Conservation (phyloP, 1,140 invertebrate genomes). For the Notospermus geniculatus region DNA sequence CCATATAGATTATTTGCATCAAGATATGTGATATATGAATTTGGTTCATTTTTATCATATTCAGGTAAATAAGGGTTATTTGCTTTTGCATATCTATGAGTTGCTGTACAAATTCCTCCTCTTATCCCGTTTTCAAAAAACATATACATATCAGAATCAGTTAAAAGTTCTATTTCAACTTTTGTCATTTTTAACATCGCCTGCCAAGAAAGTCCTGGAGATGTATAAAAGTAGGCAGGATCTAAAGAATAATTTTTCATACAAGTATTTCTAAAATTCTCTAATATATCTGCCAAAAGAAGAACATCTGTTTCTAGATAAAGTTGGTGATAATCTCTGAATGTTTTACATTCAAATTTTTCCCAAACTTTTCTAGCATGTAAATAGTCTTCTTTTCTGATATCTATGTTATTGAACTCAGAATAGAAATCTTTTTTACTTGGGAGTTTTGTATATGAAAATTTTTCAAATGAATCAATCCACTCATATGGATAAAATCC, state of each 20-base stretch:
- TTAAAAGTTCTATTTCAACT: constrained; percentile 29
- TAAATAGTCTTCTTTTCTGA: background rate
- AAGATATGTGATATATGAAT: constrained; percentile 31
- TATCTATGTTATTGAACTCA: background rate
- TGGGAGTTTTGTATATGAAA: no score
- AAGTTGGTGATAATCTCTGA: background rate
- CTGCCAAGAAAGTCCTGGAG: constrained; percentile 36
- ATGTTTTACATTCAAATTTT: background rate
- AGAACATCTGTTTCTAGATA: constrained; percentile 23
- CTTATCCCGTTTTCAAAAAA: constrained; percentile 39
- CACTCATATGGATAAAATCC: no score
- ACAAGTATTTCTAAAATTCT: constrained; percentile 48
- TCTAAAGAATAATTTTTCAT: constrained; percentile 30
- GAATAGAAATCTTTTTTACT: no score
- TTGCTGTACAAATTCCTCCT: constrained; percentile 29
- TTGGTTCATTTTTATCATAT: constrained; percentile 19
- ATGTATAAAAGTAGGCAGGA: constrained; percentile 35
- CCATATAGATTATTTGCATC: constrained; percentile 44
- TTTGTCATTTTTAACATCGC: constrained; percentile 32
- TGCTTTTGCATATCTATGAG: constrained; percentile 29
- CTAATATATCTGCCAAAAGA: constrained; percentile 54
- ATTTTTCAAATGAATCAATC: no score
- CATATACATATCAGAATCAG: constrained; percentile 33
- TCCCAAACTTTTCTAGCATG: background rate
- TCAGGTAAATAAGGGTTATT: constrained; percentile 27